These are phyloP conservation scores for Poicephalus meyeri DNA, from an alignment of 2,113 vertebrate genomes.

Conservation along the genomic window DNA sequence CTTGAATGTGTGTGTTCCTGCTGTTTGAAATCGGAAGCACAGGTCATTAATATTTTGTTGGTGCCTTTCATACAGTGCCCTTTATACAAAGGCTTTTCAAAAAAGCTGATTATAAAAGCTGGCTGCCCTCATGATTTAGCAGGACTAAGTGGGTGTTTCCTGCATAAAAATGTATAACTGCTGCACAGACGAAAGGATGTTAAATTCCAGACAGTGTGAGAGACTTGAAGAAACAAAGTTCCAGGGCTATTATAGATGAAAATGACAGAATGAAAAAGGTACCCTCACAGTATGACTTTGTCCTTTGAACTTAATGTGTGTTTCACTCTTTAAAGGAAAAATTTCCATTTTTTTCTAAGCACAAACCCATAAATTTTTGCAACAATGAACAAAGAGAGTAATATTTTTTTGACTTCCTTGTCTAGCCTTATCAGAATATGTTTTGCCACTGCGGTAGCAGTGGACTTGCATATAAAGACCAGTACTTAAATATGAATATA, in stretches of 20 bases:
- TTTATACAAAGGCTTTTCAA: slow-evolving; percentile 56
- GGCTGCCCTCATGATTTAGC: slow-evolving; percentile 37
- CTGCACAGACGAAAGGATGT: slow-evolving; percentile 20
- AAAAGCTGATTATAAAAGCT: slow-evolving; percentile 54
- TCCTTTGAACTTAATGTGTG: not conserved
- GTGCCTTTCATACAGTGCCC: slow-evolving; percentile 25
- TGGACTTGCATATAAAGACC: not conserved
- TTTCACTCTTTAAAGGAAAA: not conserved
- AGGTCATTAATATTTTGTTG: slow-evolving; percentile 56
- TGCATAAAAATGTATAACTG: slow-evolving; percentile 27
- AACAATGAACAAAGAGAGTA: not conserved
- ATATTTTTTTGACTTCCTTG: not conserved
- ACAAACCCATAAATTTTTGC: slow-evolving; percentile 34
- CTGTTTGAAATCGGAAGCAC: not conserved
- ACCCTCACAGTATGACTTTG: not conserved
- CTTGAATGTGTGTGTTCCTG: not conserved
- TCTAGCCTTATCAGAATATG: not conserved
- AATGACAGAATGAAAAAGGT: slow-evolving; percentile 19
- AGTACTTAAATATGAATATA: not conserved
- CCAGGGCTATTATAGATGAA: not conserved
- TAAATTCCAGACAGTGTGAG: slow-evolving; percentile 39
- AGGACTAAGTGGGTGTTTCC: slow-evolving; percentile 55
- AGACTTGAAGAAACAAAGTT: slow-evolving; percentile 48
- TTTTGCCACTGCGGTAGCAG: not conserved
- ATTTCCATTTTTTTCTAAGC: slow-evolving; percentile 18